These are phyloP conservation scores for Drosophila nr. fundita DNA, from an alignment of 2,888 invertebrate species.

Conservation along the genomic window DNA sequence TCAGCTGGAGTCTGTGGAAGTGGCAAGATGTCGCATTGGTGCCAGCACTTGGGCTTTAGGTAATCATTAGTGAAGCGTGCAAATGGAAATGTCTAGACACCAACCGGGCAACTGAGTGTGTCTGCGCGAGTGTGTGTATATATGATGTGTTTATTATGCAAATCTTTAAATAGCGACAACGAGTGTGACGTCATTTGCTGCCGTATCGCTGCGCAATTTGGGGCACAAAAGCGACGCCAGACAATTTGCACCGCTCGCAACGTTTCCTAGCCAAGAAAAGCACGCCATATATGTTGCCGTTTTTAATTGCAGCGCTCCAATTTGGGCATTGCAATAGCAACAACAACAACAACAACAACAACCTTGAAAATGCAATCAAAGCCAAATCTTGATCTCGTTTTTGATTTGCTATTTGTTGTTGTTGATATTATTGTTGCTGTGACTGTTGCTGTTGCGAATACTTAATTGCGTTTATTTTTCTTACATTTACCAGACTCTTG, in stretches of 20 bases:
- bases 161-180: constrained; percentile 46
- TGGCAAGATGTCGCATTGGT: constrained; percentile 64
- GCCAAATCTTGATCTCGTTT: constrained; percentile 79
- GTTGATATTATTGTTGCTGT: constrained; percentile 13
- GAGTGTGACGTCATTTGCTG: constrained; percentile 59
- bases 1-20: not conserved
- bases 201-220: constrained; percentile 47
- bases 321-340: constrained; percentile 71
- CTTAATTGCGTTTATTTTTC: constrained; percentile 68
- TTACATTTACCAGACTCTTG: constrained; percentile 30
- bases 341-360: constrained; percentile 55
- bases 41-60: constrained; percentile 70
- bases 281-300: constrained; percentile 61
- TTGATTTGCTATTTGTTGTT: constrained; percentile 39
- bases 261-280: constrained; percentile 47
- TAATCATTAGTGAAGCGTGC: constrained; percentile 41
- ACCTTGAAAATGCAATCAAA: constrained; percentile 77
- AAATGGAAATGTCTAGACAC: constrained; percentile 49
- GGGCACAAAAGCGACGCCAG: constrained; percentile 31
- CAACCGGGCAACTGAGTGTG: constrained; percentile 21
- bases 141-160: constrained; percentile 40
- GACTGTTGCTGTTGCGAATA: constrained; percentile 42
- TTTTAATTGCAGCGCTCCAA: constrained; percentile 76
- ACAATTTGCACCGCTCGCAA: constrained; percentile 33
- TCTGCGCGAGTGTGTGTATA: constrained; percentile 1